A percentile compares a stretch with the other conserved stretches of the same genome.
Evolutionary conservation across 2,113 vertebrate species (phyloP).

Genomic region (Natator depressus): DNA sequence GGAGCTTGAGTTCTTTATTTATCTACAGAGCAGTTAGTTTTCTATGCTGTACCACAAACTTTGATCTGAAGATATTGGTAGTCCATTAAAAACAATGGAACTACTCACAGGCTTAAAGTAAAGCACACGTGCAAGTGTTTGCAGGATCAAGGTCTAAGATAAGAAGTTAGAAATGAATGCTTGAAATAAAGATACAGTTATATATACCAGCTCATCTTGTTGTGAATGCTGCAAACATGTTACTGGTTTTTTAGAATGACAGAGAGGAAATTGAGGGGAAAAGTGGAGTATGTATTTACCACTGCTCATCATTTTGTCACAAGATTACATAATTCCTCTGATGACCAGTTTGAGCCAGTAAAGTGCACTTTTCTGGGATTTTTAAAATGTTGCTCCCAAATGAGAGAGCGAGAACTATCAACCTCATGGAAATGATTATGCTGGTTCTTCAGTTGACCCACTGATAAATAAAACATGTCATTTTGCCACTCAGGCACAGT

Average conservation of each 20-base stretch:
- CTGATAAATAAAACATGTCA: rapidly evolving
- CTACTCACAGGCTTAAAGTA: not conserved
- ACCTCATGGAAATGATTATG: not conserved
- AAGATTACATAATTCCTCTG: not conserved
- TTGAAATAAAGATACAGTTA: not conserved
- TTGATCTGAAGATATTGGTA: not conserved
- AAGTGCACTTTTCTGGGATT: not conserved
- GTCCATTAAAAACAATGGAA: not conserved
- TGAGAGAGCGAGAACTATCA: not conserved
- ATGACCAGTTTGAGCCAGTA: not conserved
- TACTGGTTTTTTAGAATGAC: not conserved
- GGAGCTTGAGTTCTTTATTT: not conserved
- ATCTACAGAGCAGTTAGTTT: not conserved
- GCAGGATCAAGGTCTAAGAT: not conserved
- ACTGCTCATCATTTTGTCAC: not conserved
- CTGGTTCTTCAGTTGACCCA: not conserved
- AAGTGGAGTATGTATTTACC: not conserved
- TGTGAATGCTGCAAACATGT: not conserved
- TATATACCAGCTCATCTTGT: not conserved
- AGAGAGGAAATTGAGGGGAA: not conserved
- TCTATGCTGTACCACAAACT: not conserved
- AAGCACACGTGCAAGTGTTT: not conserved
- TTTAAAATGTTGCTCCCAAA: not conserved
- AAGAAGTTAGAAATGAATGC: not conserved
- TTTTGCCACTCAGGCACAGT: not conserved